Conservation (phyloP, 2,797 vertebrate species). For the Ficedula albicollis region DNA sequence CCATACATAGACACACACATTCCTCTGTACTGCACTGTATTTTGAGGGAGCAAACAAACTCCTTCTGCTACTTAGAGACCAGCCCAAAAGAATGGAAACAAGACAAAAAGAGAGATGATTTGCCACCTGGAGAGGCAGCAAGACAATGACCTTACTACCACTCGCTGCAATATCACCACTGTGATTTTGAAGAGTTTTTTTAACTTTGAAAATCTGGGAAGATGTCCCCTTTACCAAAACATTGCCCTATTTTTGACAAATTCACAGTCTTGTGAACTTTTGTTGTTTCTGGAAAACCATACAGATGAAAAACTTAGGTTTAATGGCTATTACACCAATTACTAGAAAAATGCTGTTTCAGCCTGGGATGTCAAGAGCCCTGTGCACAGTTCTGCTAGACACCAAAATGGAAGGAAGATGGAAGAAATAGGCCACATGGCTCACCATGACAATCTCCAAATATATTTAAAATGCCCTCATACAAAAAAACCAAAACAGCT, state of each 20-base stretch:
- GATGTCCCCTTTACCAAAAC: background rate
- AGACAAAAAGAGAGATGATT: background rate
- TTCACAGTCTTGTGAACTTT: background rate
- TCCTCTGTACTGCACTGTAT: background rate
- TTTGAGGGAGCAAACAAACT: background rate
- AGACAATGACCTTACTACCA: background rate
- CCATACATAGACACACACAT: background rate
- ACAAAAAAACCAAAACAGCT: no score
- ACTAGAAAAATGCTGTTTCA: background rate
- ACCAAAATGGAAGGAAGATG: background rate
- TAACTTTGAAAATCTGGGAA: background rate
- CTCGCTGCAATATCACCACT: background rate
- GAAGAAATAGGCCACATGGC: background rate
- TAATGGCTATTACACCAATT: background rate
- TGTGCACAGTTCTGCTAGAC: background rate
- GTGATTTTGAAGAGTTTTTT: background rate
- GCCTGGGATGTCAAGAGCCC: background rate
- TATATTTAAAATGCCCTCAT: background rate
- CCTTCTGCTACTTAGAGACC: background rate
- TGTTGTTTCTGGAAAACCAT: background rate
- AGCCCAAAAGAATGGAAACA: background rate
- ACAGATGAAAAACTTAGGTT: background rate
- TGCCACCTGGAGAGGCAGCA: background rate
- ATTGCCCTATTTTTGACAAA: background rate
- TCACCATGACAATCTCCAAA: background rate